These are phyloP conservation scores for Chunga burmeisteri DNA, from an alignment of 2,113 vertebrate species.

Conservation along the genomic window DNA sequence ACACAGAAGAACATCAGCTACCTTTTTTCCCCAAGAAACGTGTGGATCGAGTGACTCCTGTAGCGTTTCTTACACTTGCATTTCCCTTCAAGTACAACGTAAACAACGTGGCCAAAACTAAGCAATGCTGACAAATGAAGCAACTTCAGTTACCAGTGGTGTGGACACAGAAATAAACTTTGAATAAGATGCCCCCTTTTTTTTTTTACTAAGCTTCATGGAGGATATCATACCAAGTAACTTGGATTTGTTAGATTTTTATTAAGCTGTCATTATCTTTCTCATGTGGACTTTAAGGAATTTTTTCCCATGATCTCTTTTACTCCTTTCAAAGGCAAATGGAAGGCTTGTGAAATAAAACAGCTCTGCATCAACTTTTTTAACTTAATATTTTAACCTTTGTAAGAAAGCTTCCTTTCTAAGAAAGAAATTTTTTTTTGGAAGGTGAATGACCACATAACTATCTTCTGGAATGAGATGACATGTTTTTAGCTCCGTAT, in stretches of 20 bases:
- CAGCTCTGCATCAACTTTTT: neutral
- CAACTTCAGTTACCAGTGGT: neutral
- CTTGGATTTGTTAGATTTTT: neutral
- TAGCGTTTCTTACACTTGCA: neutral
- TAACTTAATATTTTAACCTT: neutral
- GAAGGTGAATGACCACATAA: neutral
- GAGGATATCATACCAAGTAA: neutral
- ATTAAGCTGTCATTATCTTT: neutral
- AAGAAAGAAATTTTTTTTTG: neutral
- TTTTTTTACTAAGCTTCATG: neutral
- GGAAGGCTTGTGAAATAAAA: slow-evolving; percentile 23
- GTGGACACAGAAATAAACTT: neutral
- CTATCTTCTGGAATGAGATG: neutral
- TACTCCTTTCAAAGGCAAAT: neutral
- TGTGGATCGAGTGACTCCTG: neutral
- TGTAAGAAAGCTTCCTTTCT: neutral
- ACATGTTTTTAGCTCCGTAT: neutral
- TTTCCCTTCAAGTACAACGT: neutral
- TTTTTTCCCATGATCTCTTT: neutral
- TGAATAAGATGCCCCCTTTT: neutral
- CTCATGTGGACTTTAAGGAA: neutral
- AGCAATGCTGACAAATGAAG: neutral
- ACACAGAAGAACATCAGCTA: neutral
- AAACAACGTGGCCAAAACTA: neutral
- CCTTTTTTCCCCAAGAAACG: neutral